phyloP scores from a whole-genome alignment of 2,888 invertebrate genomes.

The Listrodromus nycthemerus region DNA sequence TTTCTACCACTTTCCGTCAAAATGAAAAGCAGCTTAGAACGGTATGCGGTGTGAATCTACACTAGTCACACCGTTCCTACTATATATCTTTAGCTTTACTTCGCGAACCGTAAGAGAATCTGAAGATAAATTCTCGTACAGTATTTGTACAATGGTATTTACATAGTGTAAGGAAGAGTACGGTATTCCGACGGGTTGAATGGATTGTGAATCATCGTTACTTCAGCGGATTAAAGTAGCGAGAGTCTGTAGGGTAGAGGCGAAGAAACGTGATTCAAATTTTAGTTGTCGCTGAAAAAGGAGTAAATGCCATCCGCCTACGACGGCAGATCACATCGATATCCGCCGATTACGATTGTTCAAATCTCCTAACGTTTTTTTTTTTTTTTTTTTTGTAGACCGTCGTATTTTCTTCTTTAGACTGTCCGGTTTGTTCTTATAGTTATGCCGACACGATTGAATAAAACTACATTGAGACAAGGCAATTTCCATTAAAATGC shows the following conservation, averaged over 20 bases:
- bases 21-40: constrained; percentile 50
- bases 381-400: too few relatives aligned
- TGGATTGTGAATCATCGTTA: constrained; percentile 50
- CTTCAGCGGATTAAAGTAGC: constrained; percentile 27
- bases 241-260: not conserved
- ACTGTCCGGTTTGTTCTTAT: not conserved
- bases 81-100: constrained; percentile 28
- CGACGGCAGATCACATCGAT: not conserved
- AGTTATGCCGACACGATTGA: not conserved
- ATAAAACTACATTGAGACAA: too few relatives aligned
- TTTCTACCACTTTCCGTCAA: constrained; percentile 9
- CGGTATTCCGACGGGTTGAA: constrained; percentile 35
- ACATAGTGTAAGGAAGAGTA: constrained; percentile 9
- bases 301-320: not conserved
- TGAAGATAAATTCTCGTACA: constrained; percentile 37
- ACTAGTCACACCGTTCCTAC: not conserved
- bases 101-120: constrained; percentile 42
- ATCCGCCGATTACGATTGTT: too few relatives aligned
- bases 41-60: constrained; percentile 13
- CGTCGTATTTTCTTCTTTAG: too few relatives aligned
- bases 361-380: too few relatives aligned
- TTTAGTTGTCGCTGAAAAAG: not conserved
- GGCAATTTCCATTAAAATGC: too few relatives aligned
- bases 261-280: not conserved
- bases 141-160: constrained; percentile 13